phyloP scores from a whole-genome alignment of 2,888 invertebrate species.

The Perizoma flavofasciatum region DNA sequence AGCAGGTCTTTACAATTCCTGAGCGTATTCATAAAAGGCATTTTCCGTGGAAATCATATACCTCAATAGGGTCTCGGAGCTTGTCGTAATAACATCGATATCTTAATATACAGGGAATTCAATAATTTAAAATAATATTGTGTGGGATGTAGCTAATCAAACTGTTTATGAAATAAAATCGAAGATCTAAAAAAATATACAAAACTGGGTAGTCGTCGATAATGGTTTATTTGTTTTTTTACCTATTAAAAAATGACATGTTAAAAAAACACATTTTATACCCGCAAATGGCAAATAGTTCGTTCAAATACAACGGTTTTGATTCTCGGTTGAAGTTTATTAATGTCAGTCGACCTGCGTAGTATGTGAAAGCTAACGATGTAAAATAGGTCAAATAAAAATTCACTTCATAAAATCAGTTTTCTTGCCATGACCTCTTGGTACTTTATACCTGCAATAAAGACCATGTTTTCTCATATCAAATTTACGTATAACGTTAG shows the following conservation, averaged over 20 bases:
- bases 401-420: neutral
- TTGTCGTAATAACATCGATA: constrained; percentile 13
- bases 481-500: constrained; percentile 26
- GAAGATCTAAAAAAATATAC: too few species aligned
- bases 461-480: constrained; percentile 19
- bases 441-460: constrained; percentile 5
- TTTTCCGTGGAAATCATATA: constrained; percentile 33
- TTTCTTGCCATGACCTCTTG: neutral
- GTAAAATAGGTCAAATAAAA: too few species aligned
- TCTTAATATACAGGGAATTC: constrained; percentile 5
- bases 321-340: too few species aligned
- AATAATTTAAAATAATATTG: constrained; percentile 5
- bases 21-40: constrained; percentile 40
- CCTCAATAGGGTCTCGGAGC: constrained; percentile 10
- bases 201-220: too few species aligned
- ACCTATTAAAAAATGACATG: too few species aligned
- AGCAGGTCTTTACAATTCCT: constrained; percentile 32
- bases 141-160: neutral
- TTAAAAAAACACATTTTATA: too few species aligned
- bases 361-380: too few species aligned
- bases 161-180: neutral
- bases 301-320: too few species aligned
- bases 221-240: too few species aligned
- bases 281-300: too few species aligned
- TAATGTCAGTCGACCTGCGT: too few species aligned